These are phyloP conservation scores for Hylomyscus alleni DNA, from an alignment of 2,797 vertebrate species.

Conservation along the genomic window DNA sequence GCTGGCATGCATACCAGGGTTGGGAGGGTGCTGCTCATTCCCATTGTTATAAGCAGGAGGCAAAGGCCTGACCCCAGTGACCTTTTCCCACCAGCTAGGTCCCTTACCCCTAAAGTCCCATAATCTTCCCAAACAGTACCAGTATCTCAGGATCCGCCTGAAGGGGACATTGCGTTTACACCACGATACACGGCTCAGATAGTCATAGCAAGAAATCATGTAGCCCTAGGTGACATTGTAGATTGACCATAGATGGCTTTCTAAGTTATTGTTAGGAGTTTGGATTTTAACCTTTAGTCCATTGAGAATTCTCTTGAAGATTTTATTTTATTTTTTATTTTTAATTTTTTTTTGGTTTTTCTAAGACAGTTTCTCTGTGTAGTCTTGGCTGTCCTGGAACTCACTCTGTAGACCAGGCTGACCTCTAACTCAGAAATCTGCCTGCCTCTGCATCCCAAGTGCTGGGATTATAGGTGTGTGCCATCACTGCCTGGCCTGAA, in stretches of 20 bases:
- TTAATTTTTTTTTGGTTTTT: background rate
- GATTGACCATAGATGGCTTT: background rate
- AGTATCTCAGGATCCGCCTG: background rate
- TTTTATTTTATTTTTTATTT: background rate
- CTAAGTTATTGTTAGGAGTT: background rate
- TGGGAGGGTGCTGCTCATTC: background rate
- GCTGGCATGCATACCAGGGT: background rate
- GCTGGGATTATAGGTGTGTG: background rate
- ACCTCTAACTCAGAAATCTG: no score
- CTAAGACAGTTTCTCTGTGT: background rate
- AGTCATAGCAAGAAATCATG: background rate
- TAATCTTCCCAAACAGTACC: background rate
- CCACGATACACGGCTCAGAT: background rate
- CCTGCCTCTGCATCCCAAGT: no score
- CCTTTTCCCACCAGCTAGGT: background rate
- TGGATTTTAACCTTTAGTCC: background rate
- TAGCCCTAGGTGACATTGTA: background rate
- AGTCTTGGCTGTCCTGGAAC: background rate
- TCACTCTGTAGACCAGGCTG: background rate
- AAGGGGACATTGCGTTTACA: background rate
- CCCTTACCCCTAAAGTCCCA: background rate
- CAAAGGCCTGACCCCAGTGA: background rate
- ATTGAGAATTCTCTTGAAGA: background rate
- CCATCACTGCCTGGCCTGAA: background rate
- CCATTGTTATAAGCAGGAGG: background rate